Conservation (phyloP, 1,140 invertebrate genomes). For the Neuroterus valhalla region DNA sequence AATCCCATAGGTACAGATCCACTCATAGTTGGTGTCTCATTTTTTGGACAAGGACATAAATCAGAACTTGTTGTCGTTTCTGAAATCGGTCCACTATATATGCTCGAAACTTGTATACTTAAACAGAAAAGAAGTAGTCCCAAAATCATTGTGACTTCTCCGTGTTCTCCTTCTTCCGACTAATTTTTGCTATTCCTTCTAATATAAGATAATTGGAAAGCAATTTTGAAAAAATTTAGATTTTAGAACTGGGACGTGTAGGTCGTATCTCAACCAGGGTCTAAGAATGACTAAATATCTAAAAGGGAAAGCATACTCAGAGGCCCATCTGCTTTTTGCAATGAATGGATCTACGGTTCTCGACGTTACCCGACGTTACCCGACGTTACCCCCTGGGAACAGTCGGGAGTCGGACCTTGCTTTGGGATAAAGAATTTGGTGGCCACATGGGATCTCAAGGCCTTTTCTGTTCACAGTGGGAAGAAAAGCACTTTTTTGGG, state of each 20-base stretch:
- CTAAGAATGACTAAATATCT: background rate
- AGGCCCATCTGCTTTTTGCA: conserved; percentile 35
- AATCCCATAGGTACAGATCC: background rate
- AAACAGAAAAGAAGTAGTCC: background rate
- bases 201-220: background rate
- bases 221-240: background rate
- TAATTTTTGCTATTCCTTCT: background rate
- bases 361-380: conserved; percentile 15
- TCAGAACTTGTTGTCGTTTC: conserved; percentile 18
- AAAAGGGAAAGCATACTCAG: no score
- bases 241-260: no score
- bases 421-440: conserved; percentile 38
- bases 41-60: conserved; percentile 37
- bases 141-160: background rate
- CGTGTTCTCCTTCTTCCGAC: background rate
- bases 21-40: conserved; percentile 20
- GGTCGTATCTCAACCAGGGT: background rate
- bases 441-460: conserved; percentile 48
- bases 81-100: background rate
- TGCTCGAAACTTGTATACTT: background rate
- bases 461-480: conserved; percentile 14
- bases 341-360: conserved; percentile 35
- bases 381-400: conserved; percentile 6
- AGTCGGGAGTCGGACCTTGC: conserved; percentile 13
- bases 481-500: no score